Base-by-base conservation (phyloP, 2,888 invertebrate species). In the Atethmia centrago region DNA sequence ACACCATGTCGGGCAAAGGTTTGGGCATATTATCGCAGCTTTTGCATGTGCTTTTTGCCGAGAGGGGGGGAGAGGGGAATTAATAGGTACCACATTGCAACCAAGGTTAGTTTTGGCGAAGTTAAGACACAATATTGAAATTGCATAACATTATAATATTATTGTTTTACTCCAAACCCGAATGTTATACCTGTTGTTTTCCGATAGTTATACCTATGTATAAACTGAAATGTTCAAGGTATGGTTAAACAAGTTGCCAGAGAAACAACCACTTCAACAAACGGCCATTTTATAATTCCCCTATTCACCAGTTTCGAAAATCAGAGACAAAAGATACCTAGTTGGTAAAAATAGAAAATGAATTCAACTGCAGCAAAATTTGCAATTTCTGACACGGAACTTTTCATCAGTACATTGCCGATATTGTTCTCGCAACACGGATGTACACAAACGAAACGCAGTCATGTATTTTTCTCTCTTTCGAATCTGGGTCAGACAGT, bases 401-500 rank as follows among this genome's bases (percentile, higher is more conserved):
- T 81, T 81, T 83, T 74, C 78, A 62, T 67, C 79, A 79, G 69
- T 70, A 56, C 69, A 83, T 83, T 74, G 69, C n/a, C 55, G 69
- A 74, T 79, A 79, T 65, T 74, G 80, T 81, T 79, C 67, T 70
- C 63, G 70, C 51, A 59, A 79, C 74, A 79, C 79, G 63, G 49
- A 63, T 79, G 74, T 74, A 61, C 70, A 81, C 74, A 75, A 83
- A 83, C 63, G 79, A 83, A 83, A 74, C 28, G 63, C 62, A 70
- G 59, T 68, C 70, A 42, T 79, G 70, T 83, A 64, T 47, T 81
- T 80, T 83, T 70, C 28, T 59, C 56, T 59, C 21, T 55, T 16
- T 68, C 49, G 36, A 72, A 80, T 70, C 45, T 81, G 56, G 81
- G 80, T 81, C 81, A 79, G 59, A 28, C 63, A 40, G 55, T n/a